These are phyloP conservation scores for Ruditapes philippinarum DNA, from an alignment of 1,140 invertebrate species.

Conservation along the genomic window DNA sequence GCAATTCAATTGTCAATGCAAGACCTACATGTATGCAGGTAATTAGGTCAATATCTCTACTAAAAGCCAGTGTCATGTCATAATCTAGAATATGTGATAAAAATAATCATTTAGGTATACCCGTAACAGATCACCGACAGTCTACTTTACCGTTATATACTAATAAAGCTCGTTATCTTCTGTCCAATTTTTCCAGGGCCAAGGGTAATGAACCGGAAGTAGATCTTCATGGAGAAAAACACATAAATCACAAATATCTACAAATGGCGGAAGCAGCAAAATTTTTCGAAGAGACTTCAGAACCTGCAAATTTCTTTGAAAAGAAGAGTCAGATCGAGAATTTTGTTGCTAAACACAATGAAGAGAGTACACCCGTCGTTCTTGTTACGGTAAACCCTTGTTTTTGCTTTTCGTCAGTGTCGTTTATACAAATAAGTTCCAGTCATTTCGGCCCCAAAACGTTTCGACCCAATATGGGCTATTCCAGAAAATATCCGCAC, in stretches of 20 bases:
- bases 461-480: too few species aligned
- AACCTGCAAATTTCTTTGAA: conserved; percentile 91
- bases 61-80: conserved; percentile 44
- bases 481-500: too few species aligned
- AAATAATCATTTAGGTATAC: conserved; percentile 4
- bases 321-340: conserved; percentile 91
- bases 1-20: too few species aligned
- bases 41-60: too few species aligned
- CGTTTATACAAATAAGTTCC: too few species aligned
- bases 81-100: conserved; percentile 28
- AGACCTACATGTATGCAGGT: too few species aligned
- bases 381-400: conserved; percentile 94
- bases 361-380: conserved; percentile 90
- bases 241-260: conserved; percentile 35
- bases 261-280: conserved; percentile 64
- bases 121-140: neutral
- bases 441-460: too few species aligned
- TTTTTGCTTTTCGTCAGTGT: too few species aligned
- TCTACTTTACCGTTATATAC: neutral
- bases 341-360: conserved; percentile 90
- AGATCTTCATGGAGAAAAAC: conserved; percentile 19
- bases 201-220: conserved; percentile 42
- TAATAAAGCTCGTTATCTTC: neutral
- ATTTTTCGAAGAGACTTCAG: conserved; percentile 70
- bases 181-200: too few species aligned